Conservation (phyloP, 2,113 vertebrate genomes). For the Colaptes auratus region DNA sequence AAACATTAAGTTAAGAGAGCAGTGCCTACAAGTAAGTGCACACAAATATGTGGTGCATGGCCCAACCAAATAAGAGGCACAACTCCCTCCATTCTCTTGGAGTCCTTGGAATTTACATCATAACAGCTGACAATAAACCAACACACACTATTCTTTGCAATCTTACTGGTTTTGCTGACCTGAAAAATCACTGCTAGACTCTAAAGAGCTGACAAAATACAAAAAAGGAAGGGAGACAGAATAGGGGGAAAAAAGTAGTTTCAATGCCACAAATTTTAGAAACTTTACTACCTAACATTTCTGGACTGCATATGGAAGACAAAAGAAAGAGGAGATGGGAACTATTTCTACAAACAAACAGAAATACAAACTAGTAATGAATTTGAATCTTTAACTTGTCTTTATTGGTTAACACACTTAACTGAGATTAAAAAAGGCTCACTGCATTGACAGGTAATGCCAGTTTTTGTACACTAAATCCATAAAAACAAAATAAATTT, state of each 20-base stretch:
- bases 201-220: neutral
- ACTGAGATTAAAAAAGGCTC: neutral
- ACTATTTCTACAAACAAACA: neutral
- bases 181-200: neutral
- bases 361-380: neutral
- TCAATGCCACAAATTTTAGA: neutral
- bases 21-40: neutral
- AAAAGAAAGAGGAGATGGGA: neutral
- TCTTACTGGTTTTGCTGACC: neutral
- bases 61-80: neutral
- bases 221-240: neutral
- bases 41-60: neutral
- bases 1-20: neutral
- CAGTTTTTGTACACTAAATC: neutral
- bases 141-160: neutral
- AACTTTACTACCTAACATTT: neutral
- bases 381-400: neutral
- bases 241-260: neutral
- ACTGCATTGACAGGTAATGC: neutral
- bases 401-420: neutral
- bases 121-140: neutral
- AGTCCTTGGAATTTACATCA: neutral
- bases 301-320: neutral
- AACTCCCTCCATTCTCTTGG: neutral
- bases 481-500: neutral